These are phyloP conservation scores for Genyomyrus donnyi DNA, from an alignment of 2,113 vertebrate genomes.

Conservation along the genomic window DNA sequence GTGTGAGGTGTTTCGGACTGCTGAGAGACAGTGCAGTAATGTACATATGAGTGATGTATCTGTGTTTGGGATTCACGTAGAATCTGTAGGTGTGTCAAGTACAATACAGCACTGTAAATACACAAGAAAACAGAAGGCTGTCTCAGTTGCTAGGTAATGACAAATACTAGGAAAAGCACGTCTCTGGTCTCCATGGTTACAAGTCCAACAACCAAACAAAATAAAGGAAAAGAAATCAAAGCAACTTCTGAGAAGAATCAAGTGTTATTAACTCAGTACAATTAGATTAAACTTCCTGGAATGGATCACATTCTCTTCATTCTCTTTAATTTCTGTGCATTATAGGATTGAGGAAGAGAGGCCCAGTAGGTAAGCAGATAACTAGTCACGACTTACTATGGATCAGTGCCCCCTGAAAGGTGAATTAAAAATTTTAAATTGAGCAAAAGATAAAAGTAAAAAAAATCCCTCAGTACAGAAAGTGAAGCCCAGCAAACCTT, in stretches of 20 bases:
- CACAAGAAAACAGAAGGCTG: background rate
- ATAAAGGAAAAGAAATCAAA: slow-evolving; percentile 1
- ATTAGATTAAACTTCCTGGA: background rate
- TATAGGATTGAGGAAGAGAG: too few relatives aligned
- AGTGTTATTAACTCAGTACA: slow-evolving; percentile 5
- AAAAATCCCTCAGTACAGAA: background rate
- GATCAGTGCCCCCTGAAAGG: background rate
- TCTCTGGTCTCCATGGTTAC: slow-evolving; percentile 16
- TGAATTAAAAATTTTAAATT: background rate
- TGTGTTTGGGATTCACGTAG: background rate
- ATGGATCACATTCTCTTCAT: background rate
- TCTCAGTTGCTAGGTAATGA: slow-evolving; percentile 9
- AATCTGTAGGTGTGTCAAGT: background rate
- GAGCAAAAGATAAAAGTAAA: background rate
- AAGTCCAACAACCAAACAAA: slow-evolving; percentile 3
- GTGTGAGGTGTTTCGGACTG: background rate
- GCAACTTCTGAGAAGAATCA: slow-evolving; percentile 13
- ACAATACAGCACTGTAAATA: background rate
- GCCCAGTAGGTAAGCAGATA: background rate
- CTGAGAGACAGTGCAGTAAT: background rate
- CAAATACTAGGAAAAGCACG: slow-evolving; percentile 13
- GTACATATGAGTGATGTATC: background rate
- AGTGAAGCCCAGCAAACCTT: background rate
- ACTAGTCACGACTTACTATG: background rate
- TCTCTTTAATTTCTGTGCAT: background rate